phyloP scores from a whole-genome alignment of 2,888 invertebrate genomes.

The Mycalesis mineus region DNA sequence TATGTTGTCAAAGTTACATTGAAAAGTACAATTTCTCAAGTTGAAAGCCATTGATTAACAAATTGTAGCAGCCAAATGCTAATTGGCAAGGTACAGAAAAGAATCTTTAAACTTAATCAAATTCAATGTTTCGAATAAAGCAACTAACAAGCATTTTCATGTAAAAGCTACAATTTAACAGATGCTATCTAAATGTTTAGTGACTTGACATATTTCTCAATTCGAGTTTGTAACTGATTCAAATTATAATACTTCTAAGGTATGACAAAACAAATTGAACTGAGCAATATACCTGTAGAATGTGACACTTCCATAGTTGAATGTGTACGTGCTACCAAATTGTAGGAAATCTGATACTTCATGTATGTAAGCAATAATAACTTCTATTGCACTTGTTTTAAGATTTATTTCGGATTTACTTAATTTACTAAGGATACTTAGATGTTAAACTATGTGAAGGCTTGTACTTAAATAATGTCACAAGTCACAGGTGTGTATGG shows the following conservation, averaged over 20 bases:
- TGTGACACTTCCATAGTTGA: constrained; percentile 36
- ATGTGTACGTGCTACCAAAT: constrained; percentile 2
- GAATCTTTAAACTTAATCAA: constrained; percentile 3
- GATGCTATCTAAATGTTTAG: constrained; percentile 14
- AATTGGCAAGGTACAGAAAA: background rate
- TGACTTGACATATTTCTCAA: constrained; percentile 12
- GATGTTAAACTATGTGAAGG: background rate
- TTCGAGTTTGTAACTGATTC: background rate
- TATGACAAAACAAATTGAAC: constrained; percentile 28
- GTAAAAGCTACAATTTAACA: constrained; percentile 5
- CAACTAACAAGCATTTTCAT: constrained; percentile 7
- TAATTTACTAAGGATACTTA: background rate
- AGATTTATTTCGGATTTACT: background rate
- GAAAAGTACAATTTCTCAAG: background rate
- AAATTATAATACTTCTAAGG: background rate
- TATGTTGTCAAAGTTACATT: too few species aligned
- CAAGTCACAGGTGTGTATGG: constrained; percentile 45
- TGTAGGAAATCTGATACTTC: background rate
- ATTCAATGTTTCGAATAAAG: constrained; percentile 6
- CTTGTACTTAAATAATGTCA: constrained; percentile 35
- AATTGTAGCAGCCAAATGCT: background rate
- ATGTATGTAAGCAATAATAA: background rate
- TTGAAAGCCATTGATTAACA: background rate
- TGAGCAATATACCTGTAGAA: constrained; percentile 30
- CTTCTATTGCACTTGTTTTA: background rate